Evolutionary conservation across 2,797 vertebrate species (phyloP), one percentile per base, ranked within the genome.

Genomic region (Acomys russatus): DNA sequence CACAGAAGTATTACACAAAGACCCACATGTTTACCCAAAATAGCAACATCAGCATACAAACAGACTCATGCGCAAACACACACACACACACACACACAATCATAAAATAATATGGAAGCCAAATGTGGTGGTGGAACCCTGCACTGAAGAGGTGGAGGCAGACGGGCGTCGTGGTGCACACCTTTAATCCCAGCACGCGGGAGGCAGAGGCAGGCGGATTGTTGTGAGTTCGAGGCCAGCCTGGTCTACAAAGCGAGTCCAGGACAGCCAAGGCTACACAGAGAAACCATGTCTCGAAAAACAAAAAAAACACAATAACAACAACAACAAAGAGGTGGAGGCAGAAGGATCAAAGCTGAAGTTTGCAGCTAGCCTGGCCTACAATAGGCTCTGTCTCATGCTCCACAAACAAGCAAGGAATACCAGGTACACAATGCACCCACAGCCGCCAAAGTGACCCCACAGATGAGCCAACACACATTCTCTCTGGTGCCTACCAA

Each of bases 391-490:
- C 9, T 73, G 85, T 85, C 30, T n/a, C 44, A 54, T 22, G 23
- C 3, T 54, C 12, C 66, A 88, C 28, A 87, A 87, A 54, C 84
- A 87, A n/a, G 28, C 51, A 38, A 3, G 0, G 44, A n/a, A 83
- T n/a, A 66, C 35, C 49, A 68, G 17, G 9, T 68, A 63, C 51
- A 66, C 61, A 2, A 12, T 23, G 33, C 10, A 77, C 59, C 54
- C 88, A 85, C 51, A n/a, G 35, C 33, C 56, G 22, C 17, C 2
- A 11, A 77, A 79, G 59, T 1, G 0, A 88, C 33, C 85, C 85
- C 94, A 97, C 73, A 93, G 38, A 97, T 83, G 88, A 97, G 80
- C n/a, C 94, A 33, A 74, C 93, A 92, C 91, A 66, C 51, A 15
- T 35, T 44, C 71, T 84, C 10, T 96, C 86, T 68, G 96, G 96